Percentiles rank a stretch among this genome's conserved stretches.
Evolutionary conservation across 1,140 invertebrate species (phyloP).

Genomic region (Tetramorium alpestre): DNA sequence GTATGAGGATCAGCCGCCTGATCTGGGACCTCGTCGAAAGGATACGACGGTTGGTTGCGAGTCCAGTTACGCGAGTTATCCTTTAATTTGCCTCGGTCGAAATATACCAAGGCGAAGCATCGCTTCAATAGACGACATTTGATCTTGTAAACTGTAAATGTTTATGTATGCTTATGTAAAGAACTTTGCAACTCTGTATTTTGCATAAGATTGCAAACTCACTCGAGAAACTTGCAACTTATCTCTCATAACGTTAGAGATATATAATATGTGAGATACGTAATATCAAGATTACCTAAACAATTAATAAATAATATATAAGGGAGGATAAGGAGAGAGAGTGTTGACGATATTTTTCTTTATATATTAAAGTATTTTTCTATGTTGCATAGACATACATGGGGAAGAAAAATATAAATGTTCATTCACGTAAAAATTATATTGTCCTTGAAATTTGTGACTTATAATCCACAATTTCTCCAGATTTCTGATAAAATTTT

Average conservation of each 20-base stretch:
- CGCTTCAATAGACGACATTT: neutral
- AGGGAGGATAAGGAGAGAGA: neutral
- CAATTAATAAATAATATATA: neutral
- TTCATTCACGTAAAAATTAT: neutral
- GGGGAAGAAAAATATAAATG: neutral
- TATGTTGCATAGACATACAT: neutral
- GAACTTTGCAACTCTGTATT: neutral
- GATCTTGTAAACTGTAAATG: constrained; percentile 19
- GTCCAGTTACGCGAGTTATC: constrained; percentile 64
- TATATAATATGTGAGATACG: neutral
- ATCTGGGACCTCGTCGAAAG: constrained; percentile 56
- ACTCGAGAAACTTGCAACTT: constrained; percentile 1
- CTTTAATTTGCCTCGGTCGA: constrained; percentile 63
- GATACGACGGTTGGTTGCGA: constrained; percentile 62
- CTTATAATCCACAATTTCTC: neutral
- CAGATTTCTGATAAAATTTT: neutral
- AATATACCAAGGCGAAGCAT: constrained; percentile 8
- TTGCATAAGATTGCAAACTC: neutral
- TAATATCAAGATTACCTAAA: neutral
- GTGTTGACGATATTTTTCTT: neutral
- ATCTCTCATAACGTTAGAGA: neutral
- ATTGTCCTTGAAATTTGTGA: neutral
- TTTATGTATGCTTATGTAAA: neutral
- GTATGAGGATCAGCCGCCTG: constrained; percentile 44
- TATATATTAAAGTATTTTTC: neutral